phyloP scores from a whole-genome alignment of 2,888 invertebrate species.

The Drosophila colorata region DNA sequence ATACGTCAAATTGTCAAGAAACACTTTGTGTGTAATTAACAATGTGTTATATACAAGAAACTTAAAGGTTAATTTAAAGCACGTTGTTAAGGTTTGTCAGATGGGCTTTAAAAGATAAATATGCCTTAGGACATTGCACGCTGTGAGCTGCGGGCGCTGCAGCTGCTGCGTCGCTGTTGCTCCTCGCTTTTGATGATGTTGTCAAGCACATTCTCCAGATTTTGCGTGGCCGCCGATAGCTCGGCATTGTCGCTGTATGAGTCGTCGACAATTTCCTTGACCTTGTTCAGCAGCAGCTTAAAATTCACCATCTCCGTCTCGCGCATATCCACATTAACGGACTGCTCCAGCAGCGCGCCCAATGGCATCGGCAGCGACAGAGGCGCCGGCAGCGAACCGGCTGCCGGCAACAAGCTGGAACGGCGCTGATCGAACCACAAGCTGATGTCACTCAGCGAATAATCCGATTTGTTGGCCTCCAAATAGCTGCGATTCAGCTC shows the following conservation, averaged over 20 bases:
- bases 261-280: constrained; percentile 85
- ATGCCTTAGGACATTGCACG: neutral
- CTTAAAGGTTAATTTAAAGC: constrained; percentile 29
- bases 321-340: constrained; percentile 58
- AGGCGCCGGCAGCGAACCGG: constrained; percentile 12
- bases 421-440: constrained; percentile 83
- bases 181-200: constrained; percentile 84
- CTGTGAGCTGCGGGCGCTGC: constrained; percentile 32
- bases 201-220: constrained; percentile 84
- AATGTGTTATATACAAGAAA: constrained; percentile 4
- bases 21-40: constrained; percentile 12
- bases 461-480: constrained; percentile 85
- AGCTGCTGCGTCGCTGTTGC: constrained; percentile 71
- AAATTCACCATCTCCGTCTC: constrained; percentile 84
- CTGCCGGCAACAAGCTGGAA: constrained; percentile 41
- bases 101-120: neutral
- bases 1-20: constrained; percentile 30
- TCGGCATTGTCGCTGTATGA: constrained; percentile 85
- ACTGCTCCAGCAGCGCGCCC: constrained; percentile 60
- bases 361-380: constrained; percentile 43
- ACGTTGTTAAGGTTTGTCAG: constrained; percentile 1
- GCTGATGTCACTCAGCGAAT: constrained; percentile 84
- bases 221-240: constrained; percentile 84
- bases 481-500: constrained; percentile 84
- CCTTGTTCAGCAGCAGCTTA: constrained; percentile 82